A percentile compares a stretch with the other conserved stretches of the same genome.
Evolutionary conservation across 2,888 invertebrate genomes (phyloP).

Genomic region (Mongoloraphidia duomilia): DNA sequence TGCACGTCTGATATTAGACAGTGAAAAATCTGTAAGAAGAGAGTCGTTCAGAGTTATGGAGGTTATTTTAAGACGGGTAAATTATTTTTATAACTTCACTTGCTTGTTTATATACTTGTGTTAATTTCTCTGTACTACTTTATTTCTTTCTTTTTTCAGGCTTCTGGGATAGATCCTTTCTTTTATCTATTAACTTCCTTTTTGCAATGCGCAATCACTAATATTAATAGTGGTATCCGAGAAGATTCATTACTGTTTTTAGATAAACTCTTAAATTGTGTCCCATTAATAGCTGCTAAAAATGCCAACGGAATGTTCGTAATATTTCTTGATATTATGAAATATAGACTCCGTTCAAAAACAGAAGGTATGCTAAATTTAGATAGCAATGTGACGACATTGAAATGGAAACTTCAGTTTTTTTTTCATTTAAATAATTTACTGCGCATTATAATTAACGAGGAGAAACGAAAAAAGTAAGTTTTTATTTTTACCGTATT

Average conservation of each 20-base stretch:
- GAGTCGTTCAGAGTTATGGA: slow-evolving; percentile 41
- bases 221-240: slow-evolving; percentile 65
- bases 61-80: slow-evolving; percentile 27
- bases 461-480: too few species aligned
- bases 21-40: slow-evolving; percentile 45
- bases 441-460: too few species aligned
- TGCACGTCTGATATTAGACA: slow-evolving; percentile 54
- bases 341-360: too few species aligned
- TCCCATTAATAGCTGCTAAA: slow-evolving; percentile 48
- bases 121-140: neutral
- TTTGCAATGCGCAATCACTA: slow-evolving; percentile 79
- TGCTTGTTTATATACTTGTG: too few species aligned
- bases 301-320: slow-evolving; percentile 58
- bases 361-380: too few species aligned
- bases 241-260: slow-evolving; percentile 70
- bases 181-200: slow-evolving; percentile 65
- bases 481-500: too few species aligned
- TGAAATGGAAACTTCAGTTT: too few species aligned
- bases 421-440: too few species aligned
- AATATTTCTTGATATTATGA: slow-evolving; percentile 66
- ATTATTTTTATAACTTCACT: slow-evolving; percentile 20
- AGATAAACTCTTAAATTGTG: slow-evolving; percentile 56
- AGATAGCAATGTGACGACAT: too few species aligned
- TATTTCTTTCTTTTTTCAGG: slow-evolving; percentile 19
- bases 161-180: slow-evolving; percentile 47